Evolutionary conservation across 2,113 vertebrate species (phyloP).

Genomic region (Malurus alboscapulatus): DNA sequence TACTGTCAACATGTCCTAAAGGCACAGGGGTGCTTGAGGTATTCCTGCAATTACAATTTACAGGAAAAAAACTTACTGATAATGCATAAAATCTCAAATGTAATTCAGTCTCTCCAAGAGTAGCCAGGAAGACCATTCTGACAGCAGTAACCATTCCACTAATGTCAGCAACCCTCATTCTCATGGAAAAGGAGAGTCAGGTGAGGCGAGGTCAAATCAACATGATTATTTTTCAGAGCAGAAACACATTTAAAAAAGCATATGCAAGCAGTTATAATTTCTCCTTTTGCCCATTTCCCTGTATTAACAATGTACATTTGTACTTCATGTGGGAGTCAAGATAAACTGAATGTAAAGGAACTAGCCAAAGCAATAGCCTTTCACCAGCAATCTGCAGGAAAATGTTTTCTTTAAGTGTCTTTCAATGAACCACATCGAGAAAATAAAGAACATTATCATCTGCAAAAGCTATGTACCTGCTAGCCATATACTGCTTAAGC

Average conservation of each 20-base stretch:
- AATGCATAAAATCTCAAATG: not conserved
- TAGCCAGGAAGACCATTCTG: not conserved
- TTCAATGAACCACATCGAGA: not conserved
- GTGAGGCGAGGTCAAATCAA: constrained; percentile 1
- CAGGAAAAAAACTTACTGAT: not conserved
- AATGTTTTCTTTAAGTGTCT: not conserved
- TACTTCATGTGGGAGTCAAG: not conserved
- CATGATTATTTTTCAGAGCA: constrained; percentile 8
- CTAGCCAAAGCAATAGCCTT: not conserved
- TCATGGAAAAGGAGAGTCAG: not conserved
- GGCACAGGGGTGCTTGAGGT: not conserved
- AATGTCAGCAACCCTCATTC: not conserved
- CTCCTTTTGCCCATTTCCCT: not conserved
- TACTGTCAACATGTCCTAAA: not conserved
- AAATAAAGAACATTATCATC: not conserved
- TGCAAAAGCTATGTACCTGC: not conserved
- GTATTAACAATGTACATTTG: not conserved
- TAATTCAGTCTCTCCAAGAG: not conserved
- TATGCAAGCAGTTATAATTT: not conserved
- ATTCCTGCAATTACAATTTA: constrained; percentile 20
- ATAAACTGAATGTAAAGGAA: constrained; percentile 4
- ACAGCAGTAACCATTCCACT: not conserved
- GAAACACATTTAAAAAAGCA: not conserved
- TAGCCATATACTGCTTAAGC: not conserved
- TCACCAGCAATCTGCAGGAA: not conserved